A percentile compares a stretch with the other conserved stretches of the same genome.
Evolutionary conservation across 2,888 invertebrate genomes (phyloP).

Genomic region (Dione vanillae): DNA sequence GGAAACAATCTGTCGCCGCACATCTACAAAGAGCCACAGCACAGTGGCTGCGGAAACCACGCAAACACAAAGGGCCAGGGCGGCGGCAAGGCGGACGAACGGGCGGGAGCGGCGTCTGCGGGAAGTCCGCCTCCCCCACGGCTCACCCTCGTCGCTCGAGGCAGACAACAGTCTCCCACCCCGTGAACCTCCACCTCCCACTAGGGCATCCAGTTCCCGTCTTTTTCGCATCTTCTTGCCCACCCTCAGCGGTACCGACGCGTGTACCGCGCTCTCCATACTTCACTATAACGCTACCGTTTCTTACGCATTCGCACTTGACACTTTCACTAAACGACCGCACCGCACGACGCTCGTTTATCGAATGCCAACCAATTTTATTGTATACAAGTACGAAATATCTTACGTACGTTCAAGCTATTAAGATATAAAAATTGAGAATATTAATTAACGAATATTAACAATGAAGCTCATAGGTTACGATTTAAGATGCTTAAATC

Average conservation of each 20-base stretch:
- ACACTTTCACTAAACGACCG: slow-evolving; percentile 58
- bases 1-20: slow-evolving; percentile 86
- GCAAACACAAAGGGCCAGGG: slow-evolving; percentile 85
- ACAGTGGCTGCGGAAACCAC: slow-evolving; percentile 87
- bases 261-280: slow-evolving; percentile 84
- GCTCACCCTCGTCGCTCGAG: slow-evolving; percentile 85
- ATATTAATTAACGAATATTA: background rate
- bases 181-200: slow-evolving; percentile 79
- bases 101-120: slow-evolving; percentile 77
- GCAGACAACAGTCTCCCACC: slow-evolving; percentile 85
- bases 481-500: background rate
- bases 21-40: slow-evolving; percentile 88
- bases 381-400: slow-evolving; percentile 49
- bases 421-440: slow-evolving; percentile 8
- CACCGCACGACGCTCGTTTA: slow-evolving; percentile 54
- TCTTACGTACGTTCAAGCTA: slow-evolving; percentile 17
- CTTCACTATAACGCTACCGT: slow-evolving; percentile 67
- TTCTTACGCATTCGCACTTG: slow-evolving; percentile 66
- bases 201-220: slow-evolving; percentile 89
- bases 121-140: slow-evolving; percentile 71
- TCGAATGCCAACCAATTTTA: slow-evolving; percentile 60
- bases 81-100: slow-evolving; percentile 84
- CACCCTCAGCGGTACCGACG: slow-evolving; percentile 87
- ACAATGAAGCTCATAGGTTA: background rate
- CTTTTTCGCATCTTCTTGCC: slow-evolving; percentile 91